These are phyloP conservation scores for Chlamydotis undulata DNA, from an alignment of 2,113 vertebrate genomes.

Conservation along the genomic window DNA sequence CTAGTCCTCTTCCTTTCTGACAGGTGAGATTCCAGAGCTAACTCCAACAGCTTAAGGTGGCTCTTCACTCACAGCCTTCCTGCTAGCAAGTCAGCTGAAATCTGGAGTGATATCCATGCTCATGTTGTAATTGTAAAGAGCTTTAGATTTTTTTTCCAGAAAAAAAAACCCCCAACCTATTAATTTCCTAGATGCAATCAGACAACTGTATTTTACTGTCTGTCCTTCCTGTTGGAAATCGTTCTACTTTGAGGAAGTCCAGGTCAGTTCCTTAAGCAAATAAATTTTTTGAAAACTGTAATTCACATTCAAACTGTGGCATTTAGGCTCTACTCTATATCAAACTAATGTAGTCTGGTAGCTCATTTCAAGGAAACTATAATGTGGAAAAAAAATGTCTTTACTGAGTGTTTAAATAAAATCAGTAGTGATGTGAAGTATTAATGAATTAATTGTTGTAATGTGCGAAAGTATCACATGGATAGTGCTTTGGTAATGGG, in stretches of 20 bases:
- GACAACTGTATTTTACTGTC: not conserved
- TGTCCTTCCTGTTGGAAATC: not conserved
- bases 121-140: not conserved
- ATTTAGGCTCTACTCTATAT: not conserved
- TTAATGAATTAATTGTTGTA: not conserved
- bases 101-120: not conserved
- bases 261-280: slow-evolving; percentile 1
- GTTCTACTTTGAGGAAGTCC: not conserved
- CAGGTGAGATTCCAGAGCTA: not conserved
- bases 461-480: not conserved
- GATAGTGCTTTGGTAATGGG: not conserved
- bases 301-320: not conserved
- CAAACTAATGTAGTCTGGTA: not conserved
- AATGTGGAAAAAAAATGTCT: not conserved
- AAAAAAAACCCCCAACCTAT: not conserved
- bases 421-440: not conserved
- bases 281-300: not conserved
- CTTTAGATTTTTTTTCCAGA: not conserved
- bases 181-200: not conserved
- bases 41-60: slow-evolving; percentile 42
- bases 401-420: not conserved
- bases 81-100: not conserved
- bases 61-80: not conserved
- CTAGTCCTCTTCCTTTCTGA: not conserved
- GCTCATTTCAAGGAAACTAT: not conserved